These are phyloP conservation scores for Oryzias sinensis DNA, from an alignment of 2,797 vertebrate genomes.

Conservation along the genomic window DNA sequence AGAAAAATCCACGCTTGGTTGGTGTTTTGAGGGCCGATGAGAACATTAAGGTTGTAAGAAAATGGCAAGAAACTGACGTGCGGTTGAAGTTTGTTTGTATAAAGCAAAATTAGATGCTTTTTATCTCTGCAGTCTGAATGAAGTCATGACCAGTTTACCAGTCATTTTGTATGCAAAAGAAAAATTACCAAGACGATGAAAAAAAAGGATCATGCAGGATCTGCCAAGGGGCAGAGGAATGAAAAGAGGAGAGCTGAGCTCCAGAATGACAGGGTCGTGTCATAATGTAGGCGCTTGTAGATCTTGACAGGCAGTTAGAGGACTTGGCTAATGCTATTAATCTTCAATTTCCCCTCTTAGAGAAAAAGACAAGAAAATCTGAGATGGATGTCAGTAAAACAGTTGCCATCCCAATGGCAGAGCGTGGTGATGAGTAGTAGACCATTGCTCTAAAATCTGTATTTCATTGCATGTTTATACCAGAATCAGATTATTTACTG, in stretches of 20 bases:
- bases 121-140: conserved; percentile 44
- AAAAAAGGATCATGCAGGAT: conserved; percentile 26
- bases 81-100: conserved; percentile 60
- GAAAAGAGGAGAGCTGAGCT: conserved; percentile 41
- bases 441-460: conserved; percentile 24
- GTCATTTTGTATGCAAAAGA: conserved; percentile 35
- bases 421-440: conserved; percentile 36
- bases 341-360: conserved; percentile 45
- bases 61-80: conserved; percentile 57
- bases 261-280: conserved; percentile 52
- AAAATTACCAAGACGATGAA: conserved; percentile 30
- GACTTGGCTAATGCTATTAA: conserved; percentile 58
- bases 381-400: conserved; percentile 53
- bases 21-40: conserved; percentile 54
- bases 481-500: conserved; percentile 44
- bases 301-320: conserved; percentile 73
- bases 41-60: conserved; percentile 60
- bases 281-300: conserved; percentile 64
- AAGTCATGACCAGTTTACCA: conserved; percentile 56
- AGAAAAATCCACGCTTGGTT: conserved; percentile 54
- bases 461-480: background rate
- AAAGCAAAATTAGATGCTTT: conserved; percentile 51
- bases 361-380: too few relatives aligned
- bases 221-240: conserved; percentile 30
- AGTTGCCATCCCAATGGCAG: conserved; percentile 47